A percentile compares a stretch with the other conserved stretches of the same genome.
Evolutionary conservation across 2,888 invertebrate species (phyloP).

Genomic region (Andrena trimmerana): DNA sequence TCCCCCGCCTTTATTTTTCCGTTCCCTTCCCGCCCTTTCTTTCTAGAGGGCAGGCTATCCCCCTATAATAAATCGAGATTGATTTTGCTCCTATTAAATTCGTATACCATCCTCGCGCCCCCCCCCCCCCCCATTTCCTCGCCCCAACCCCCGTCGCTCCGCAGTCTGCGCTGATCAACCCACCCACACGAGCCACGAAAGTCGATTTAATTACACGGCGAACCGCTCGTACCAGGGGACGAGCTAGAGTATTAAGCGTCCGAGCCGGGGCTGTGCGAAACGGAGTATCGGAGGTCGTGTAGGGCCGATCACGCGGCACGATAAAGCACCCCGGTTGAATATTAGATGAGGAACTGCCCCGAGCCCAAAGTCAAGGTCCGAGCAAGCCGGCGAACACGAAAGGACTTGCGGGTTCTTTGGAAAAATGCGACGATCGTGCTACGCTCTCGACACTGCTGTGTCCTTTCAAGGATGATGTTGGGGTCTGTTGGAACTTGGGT

Average conservation of each 20-base stretch:
- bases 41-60: constrained; percentile 4
- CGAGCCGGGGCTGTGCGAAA: constrained; percentile 56
- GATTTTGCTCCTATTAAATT: constrained; percentile 52
- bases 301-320: constrained; percentile 48
- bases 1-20: too few species aligned
- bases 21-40: neutral
- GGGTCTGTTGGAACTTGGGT: too few species aligned
- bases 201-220: constrained; percentile 70
- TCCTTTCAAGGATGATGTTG: too few species aligned
- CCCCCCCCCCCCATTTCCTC: neutral
- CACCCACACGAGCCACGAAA: constrained; percentile 38
- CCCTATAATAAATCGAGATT: constrained; percentile 45
- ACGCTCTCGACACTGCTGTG: neutral
- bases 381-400: constrained; percentile 7
- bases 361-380: constrained; percentile 4
- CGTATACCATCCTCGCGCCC: constrained; percentile 28
- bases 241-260: constrained; percentile 59
- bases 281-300: constrained; percentile 54
- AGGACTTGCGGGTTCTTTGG: neutral
- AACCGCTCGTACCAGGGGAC: constrained; percentile 67
- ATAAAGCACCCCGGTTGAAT: constrained; percentile 48
- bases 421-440: neutral
- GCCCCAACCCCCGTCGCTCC: neutral
- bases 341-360: constrained; percentile 25
- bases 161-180: neutral